Evolutionary conservation across 2,113 vertebrate species (phyloP).

Genomic region (Cavia porcellus): DNA sequence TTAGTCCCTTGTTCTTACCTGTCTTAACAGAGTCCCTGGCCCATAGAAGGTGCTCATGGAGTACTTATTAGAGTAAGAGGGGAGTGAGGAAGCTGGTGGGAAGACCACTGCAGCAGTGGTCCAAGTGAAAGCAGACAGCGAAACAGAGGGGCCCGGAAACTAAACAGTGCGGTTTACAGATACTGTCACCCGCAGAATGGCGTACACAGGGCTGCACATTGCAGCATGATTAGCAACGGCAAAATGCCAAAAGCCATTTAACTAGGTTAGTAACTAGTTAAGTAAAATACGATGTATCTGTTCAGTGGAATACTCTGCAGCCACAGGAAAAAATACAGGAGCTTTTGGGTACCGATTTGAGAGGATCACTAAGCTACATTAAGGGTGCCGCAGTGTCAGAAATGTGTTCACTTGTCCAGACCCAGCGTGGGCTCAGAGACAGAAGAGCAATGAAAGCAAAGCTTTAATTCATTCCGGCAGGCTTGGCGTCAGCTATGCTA

Average conservation of each 20-base stretch:
- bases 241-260: not conserved
- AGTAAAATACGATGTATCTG: not conserved
- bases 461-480: not conserved
- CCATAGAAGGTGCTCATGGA: not conserved
- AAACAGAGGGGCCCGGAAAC: not conserved
- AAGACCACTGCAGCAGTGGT: not conserved
- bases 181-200: not conserved
- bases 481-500: not conserved
- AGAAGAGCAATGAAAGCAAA: not conserved
- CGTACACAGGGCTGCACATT: accelerated
- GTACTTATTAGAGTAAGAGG: not conserved
- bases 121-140: not conserved
- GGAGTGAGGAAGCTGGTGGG: not conserved
- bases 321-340: not conserved
- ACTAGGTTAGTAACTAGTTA: not conserved
- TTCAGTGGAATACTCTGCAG: not conserved
- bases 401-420: not conserved
- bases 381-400: not conserved
- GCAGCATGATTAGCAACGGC: not conserved
- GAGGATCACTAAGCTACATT: not conserved
- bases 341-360: not conserved
- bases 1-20: not conserved
- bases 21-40: not conserved
- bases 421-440: not conserved
- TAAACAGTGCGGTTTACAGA: not conserved